Evolutionary conservation across 2,888 invertebrate genomes (phyloP), one percentile per base, ranked within the genome.

Genomic region (Hirtodrosophila duncani): DNA sequence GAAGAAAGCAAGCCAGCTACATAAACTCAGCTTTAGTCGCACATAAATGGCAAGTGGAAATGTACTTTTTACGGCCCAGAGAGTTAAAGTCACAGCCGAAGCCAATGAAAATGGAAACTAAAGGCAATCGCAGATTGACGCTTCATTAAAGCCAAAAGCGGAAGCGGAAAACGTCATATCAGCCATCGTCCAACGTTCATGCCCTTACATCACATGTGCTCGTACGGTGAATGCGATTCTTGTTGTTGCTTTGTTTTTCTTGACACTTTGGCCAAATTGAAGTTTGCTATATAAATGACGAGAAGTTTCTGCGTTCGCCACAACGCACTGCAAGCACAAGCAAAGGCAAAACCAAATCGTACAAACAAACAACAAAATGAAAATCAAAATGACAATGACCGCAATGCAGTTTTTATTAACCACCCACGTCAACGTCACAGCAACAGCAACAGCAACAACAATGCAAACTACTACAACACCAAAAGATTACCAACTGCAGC

Each of bases 311-410:
- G 59, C 58, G 59, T 52, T 70, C 60, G 58, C 37, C 55, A 63
- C 72, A 60, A 63, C 57, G 58, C 66, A 67, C 27, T 42, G 51
- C 61, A 61, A 60, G 38, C 51, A 48, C 42, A 45, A 49, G n/a
- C n/a, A n/a, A n/a, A n/a, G n/a, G n/a, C n/a, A n/a, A n/a, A n/a
- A n/a, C n/a, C n/a, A n/a, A n/a, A n/a, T n/a, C n/a, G n/a, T n/a
- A n/a, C n/a, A n/a, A n/a, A n/a, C n/a, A n/a, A n/a, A n/a, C n/a
- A n/a, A n/a, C n/a, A 29, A 14, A n/a, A n/a, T n/a, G n/a, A n/a
- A n/a, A n/a, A n/a, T n/a, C 56, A 61, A 67, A 64, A 83, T 80
- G 81, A 74, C 64, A 78, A 83, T 80, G 81, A 74, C 64, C 75
- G 65, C 70, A 60, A 63, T 63, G 67, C 81, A 68, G 68, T 53